Conservation (phyloP, 2,113 vertebrate genomes). For the Boleophthalmus pectinirostris region DNA sequence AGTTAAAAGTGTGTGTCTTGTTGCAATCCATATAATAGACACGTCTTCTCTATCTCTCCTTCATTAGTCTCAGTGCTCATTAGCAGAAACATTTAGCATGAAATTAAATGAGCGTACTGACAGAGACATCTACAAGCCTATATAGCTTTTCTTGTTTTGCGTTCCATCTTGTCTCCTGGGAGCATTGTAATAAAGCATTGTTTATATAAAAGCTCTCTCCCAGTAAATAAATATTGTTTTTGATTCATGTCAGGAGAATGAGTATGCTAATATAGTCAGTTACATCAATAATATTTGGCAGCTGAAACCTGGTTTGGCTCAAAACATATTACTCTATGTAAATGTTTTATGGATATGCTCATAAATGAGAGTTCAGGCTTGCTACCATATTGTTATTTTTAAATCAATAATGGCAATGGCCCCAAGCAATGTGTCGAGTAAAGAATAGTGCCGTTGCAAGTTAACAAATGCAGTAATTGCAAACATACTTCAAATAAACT, state of each 20-base stretch:
- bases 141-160: constrained; percentile 24
- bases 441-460: constrained; percentile 49
- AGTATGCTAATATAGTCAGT: constrained; percentile 50
- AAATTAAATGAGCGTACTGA: constrained; percentile 19
- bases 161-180: constrained; percentile 33
- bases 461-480: constrained; percentile 76
- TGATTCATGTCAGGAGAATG: constrained; percentile 36
- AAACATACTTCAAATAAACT: constrained; percentile 73
- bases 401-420: constrained; percentile 73
- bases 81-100: constrained; percentile 34
- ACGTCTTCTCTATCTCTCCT: constrained; percentile 25
- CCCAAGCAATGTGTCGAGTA: constrained; percentile 63
- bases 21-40: constrained; percentile 29
- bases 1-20: constrained; percentile 32
- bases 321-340: constrained; percentile 59
- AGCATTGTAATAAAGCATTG: constrained; percentile 32
- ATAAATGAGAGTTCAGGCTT: constrained; percentile 47
- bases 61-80: constrained; percentile 40
- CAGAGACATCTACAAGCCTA: constrained; percentile 16
- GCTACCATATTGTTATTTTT: constrained; percentile 64
- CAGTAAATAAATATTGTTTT: constrained; percentile 37
- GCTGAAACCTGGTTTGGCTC: constrained; percentile 30
- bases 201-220: constrained; percentile 28
- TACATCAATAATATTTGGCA: constrained; percentile 56
- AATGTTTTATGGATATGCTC: constrained; percentile 65